Conservation (phyloP, 1,140 invertebrate genomes). For the Teleopsis dalmanni region DNA sequence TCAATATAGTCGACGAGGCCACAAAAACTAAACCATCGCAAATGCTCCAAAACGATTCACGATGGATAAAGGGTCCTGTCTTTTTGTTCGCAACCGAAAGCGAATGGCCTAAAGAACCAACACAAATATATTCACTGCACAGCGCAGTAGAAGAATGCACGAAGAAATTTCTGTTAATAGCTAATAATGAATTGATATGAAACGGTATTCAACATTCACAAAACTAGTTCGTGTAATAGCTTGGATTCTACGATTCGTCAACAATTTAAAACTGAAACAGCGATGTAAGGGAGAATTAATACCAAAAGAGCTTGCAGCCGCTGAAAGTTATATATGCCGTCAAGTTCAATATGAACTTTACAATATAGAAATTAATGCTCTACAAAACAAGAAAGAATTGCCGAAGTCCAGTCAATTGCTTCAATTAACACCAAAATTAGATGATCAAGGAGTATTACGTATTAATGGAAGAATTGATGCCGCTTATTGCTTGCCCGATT, state of each 20-base stretch:
- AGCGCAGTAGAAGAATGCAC: neutral
- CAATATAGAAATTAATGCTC: neutral
- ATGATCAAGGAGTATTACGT: neutral
- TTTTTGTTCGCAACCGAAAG: neutral
- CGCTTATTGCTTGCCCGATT: neutral
- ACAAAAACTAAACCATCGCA: neutral
- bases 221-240: neutral
- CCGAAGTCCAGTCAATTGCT: neutral
- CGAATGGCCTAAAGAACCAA: neutral
- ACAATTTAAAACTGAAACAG: neutral
- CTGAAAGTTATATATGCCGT: neutral
- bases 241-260: neutral
- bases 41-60: neutral
- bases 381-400: neutral
- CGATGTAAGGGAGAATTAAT: neutral
- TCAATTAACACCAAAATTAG: slow-evolving; percentile 1
- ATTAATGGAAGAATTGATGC: slow-evolving; percentile 1
- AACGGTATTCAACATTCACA: neutral
- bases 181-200: neutral
- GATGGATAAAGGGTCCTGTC: neutral
- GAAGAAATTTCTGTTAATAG: neutral
- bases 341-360: neutral
- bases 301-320: neutral
- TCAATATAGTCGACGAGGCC: neutral
- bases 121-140: neutral